A percentile compares a stretch with the other conserved stretches of the same genome.
phyloP scores from a whole-genome alignment of 2,113 vertebrate genomes.

The Micromys minutus region DNA sequence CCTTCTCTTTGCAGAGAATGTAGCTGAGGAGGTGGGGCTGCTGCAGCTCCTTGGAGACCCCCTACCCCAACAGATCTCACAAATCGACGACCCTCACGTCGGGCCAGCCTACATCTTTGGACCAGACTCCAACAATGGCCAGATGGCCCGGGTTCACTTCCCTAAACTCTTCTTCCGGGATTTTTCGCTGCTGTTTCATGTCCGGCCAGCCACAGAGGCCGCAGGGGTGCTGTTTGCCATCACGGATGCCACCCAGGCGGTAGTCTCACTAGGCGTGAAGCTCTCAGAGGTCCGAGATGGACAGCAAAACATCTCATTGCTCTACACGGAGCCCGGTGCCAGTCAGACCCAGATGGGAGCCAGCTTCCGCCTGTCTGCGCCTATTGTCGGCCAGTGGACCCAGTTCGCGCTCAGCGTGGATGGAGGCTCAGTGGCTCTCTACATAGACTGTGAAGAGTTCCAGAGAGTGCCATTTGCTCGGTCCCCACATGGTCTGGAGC shows the following conservation, averaged over 20 bases:
- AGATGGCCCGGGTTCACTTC: slow-evolving; percentile 91
- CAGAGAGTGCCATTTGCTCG: slow-evolving; percentile 85
- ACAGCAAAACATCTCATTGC: slow-evolving; percentile 91
- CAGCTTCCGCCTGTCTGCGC: slow-evolving; percentile 89
- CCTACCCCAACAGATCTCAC: slow-evolving; percentile 86
- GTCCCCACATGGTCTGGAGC: slow-evolving; percentile 89
- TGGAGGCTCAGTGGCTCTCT: slow-evolving; percentile 88
- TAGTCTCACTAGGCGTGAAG: slow-evolving; percentile 93
- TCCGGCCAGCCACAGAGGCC: slow-evolving; percentile 87
- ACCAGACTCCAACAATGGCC: slow-evolving; percentile 87
- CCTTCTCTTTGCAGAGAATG: slow-evolving; percentile 84
- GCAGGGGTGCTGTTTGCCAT: slow-evolving; percentile 91
- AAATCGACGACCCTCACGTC: slow-evolving; percentile 85
- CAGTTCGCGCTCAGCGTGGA: slow-evolving; percentile 92
- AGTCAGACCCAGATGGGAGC: slow-evolving; percentile 86
- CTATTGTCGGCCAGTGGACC: slow-evolving; percentile 89
- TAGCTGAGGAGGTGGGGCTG: slow-evolving; percentile 87
- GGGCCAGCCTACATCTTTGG: slow-evolving; percentile 89
- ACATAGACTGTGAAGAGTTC: slow-evolving; percentile 90
- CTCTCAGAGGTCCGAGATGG: slow-evolving; percentile 83
- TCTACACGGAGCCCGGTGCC: slow-evolving; percentile 91
- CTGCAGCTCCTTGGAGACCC: slow-evolving; percentile 93
- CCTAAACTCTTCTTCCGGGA: slow-evolving; percentile 91
- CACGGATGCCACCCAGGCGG: slow-evolving; percentile 89
- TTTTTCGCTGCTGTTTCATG: slow-evolving; percentile 92